Conservation (phyloP, 1,140 invertebrate species). For the Lethrus apterus region DNA sequence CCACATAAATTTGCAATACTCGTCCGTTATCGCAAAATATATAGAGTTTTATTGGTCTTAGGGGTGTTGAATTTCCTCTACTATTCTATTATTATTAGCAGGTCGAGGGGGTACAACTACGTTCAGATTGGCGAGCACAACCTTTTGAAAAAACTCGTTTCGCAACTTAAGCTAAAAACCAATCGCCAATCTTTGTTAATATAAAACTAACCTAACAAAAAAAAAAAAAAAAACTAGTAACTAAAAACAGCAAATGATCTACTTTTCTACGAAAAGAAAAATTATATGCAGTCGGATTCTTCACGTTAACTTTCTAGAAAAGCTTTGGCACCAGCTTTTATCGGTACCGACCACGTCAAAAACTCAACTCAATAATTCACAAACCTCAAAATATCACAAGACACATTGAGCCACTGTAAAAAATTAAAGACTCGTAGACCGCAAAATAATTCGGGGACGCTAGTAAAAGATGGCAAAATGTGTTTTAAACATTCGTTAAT, state of each 20-base stretch:
- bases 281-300: not conserved
- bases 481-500: conserved; percentile 21
- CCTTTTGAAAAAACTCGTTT: conserved; percentile 18
- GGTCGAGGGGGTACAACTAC: conserved; percentile 8
- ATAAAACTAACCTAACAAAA: no score
- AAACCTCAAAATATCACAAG: conserved; percentile 44
- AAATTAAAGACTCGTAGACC: conserved; percentile 11
- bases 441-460: conserved; percentile 7
- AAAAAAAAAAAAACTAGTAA: no score
- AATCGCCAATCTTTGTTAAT: no score
- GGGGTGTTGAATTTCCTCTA: no score
- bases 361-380: conserved; percentile 28
- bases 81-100: no score
- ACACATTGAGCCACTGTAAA: conserved; percentile 39
- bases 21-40: not conserved
- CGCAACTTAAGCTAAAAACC: no score
- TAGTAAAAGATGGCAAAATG: conserved; percentile 27
- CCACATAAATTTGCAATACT: not conserved
- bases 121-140: conserved; percentile 20
- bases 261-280: not conserved
- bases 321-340: not conserved
- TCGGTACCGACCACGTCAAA: not conserved
- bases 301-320: not conserved
- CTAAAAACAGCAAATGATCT: no score
- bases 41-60: conserved; percentile 8